These are phyloP conservation scores for Machimus atricapillus DNA, from an alignment of 2,888 invertebrate genomes.

Conservation along the genomic window DNA sequence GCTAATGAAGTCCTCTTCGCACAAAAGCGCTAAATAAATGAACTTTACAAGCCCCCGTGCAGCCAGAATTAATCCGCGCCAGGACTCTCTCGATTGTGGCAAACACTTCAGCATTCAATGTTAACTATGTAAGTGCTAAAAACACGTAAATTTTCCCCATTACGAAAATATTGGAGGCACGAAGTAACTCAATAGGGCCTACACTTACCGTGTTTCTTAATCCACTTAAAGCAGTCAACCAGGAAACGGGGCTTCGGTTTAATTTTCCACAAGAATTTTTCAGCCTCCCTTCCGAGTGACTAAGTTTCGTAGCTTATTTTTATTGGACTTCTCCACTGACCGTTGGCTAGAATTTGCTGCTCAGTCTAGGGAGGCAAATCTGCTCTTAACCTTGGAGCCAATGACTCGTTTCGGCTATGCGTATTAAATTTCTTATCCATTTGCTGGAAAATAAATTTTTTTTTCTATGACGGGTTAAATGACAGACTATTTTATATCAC, in stretches of 20 bases:
- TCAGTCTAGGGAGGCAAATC: background rate
- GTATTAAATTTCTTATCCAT: background rate
- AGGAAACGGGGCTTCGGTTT: conserved; percentile 33
- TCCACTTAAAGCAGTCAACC: conserved; percentile 11
- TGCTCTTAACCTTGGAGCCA: background rate
- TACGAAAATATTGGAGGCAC: background rate
- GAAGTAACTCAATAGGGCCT: background rate
- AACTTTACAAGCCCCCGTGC: background rate
- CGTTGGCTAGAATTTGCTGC: background rate
- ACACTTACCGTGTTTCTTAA: background rate
- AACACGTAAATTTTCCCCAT: background rate
- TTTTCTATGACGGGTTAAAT: background rate
- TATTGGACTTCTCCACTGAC: background rate
- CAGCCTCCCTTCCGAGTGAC: conserved; percentile 14
- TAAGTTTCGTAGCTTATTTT: background rate
- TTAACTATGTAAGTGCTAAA: background rate
- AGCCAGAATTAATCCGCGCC: background rate
- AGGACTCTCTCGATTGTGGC: background rate
- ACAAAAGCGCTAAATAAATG: background rate
- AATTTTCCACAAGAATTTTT: conserved; percentile 35
- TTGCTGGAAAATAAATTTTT: background rate
- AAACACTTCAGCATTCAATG: background rate
- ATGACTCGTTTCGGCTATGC: background rate
- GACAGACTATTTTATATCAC: background rate
- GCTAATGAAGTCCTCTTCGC: background rate